Conservation (phyloP, 2,797 vertebrate species). For the Denticeps clupeoides region DNA sequence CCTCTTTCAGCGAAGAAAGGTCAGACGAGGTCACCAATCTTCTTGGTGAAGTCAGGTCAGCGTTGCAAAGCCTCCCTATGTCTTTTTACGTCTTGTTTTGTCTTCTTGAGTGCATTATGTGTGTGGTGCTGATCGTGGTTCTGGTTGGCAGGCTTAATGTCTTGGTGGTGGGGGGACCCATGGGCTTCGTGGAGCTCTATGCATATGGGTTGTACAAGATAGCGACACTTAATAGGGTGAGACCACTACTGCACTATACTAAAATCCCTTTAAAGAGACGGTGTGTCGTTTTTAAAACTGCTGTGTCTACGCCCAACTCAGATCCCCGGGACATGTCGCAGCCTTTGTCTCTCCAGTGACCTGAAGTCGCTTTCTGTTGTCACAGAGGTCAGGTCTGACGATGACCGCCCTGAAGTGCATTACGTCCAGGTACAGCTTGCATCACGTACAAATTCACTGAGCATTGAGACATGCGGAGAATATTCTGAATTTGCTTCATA, state of each 20-base stretch:
- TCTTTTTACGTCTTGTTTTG: not conserved
- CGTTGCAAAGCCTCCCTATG: not conserved
- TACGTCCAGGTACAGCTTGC: constrained; percentile 71
- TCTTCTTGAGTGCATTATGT: not conserved
- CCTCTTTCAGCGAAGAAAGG: constrained; percentile 87
- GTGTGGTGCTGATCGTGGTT: constrained; percentile 22
- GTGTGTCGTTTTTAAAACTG: not conserved
- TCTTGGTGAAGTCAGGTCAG: constrained; percentile 88
- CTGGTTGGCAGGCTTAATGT: constrained; percentile 77
- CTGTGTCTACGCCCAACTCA: constrained; percentile 32
- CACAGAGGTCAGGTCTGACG: constrained; percentile 62
- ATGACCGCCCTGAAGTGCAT: constrained; percentile 62
- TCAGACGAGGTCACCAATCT: constrained; percentile 98
- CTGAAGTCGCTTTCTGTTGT: constrained; percentile 86
- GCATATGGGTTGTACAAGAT: constrained; percentile 98
- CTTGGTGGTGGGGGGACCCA: constrained; percentile 81
- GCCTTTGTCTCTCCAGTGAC: constrained; percentile 84
- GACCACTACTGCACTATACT: not conserved
- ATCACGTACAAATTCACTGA: no score
- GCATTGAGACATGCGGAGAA: no score
- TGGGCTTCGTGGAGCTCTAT: constrained; percentile 85
- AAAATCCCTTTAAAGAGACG: not conserved
- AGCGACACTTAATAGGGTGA: constrained; percentile 74
- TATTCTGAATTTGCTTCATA: no score
- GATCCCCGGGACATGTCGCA: constrained; percentile 80